Evolutionary conservation across 2,113 vertebrate species (phyloP).

Genomic region (Patagioenas fasciata): DNA sequence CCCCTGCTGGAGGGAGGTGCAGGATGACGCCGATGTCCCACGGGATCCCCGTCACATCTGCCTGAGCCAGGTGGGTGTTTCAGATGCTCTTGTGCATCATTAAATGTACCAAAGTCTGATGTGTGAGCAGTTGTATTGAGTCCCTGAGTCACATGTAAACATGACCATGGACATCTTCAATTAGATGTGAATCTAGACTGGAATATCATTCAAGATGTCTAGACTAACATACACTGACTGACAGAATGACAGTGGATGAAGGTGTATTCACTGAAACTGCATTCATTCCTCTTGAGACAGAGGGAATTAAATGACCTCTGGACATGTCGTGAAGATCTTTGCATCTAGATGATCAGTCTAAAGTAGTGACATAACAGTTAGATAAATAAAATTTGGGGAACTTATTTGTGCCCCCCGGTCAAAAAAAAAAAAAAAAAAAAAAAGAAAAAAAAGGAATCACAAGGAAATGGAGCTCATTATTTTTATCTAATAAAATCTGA

Average conservation of each 20-base stretch:
- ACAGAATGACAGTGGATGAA: not conserved
- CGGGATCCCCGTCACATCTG: not conserved
- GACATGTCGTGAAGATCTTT: not conserved
- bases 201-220: rapidly evolving
- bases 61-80: not conserved
- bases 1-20: not conserved
- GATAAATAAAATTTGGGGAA: not conserved
- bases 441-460: not conserved
- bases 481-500: not conserved
- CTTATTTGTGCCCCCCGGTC: not conserved
- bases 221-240: not conserved
- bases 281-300: not conserved
- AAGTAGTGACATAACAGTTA: not conserved
- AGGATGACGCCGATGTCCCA: not conserved
- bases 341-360: not conserved
- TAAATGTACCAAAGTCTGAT: not conserved
- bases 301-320: not conserved
- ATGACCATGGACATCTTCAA: not conserved
- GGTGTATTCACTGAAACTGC: not conserved
- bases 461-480: not conserved
- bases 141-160: not conserved
- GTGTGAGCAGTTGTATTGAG: not conserved
- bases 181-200: not conserved
- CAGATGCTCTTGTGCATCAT: not conserved
- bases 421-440: too few species aligned